Evolutionary conservation across 2,797 vertebrate genomes (phyloP), one percentile per base, ranked within the genome.

Genomic region (Artibeus jamaicensis): DNA sequence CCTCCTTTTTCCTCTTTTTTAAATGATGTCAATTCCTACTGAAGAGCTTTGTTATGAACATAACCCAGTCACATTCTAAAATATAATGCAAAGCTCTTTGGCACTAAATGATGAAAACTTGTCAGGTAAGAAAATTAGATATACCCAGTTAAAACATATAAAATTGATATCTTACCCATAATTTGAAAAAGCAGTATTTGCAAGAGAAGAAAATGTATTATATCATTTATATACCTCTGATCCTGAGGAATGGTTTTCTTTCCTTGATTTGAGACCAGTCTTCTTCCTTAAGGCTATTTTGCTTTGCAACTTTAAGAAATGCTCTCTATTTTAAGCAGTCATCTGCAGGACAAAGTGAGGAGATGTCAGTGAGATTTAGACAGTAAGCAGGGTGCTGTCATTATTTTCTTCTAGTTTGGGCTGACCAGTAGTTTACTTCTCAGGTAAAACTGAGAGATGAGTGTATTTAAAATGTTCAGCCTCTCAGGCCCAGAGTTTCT

Each of bases 341-440:
- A 67, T 34, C 55, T 68, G 24, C 6, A 18, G 16, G 14, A 57
- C 86, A 42, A 93, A 87, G 19, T 15, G 2, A 74, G 12, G 15
- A 2, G 42, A 42, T 59, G 12, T 34, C 71, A 68, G 12, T 68
- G n/a, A 92, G 68, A 62, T 39, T 62, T 39, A 67, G 65, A 55
- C 11, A 57, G 16, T 10, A 91, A 92, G 1, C 3, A 39, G 1
- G 0, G 6, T 48, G 19, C 26, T 74, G 0, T 67, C 12, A 4
- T 76, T 70, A 76, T 92, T 96, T 87, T 89, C n/a, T 94, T 92
- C 42, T 53, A 9, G 18, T 70, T 93, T 96, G 15, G 24, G 84
- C 77, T 95, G 74, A 93, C 39, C 76, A 46, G 22, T 73, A 77
- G 42, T 82, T 91, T 90, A 50, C 85, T 94, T 39, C 10, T 93